Percentiles rank a stretch among this genome's conserved stretches.
These are phyloP conservation scores for Cinara cedri DNA, from an alignment of 2,888 invertebrate genomes.

Conservation along the genomic window DNA sequence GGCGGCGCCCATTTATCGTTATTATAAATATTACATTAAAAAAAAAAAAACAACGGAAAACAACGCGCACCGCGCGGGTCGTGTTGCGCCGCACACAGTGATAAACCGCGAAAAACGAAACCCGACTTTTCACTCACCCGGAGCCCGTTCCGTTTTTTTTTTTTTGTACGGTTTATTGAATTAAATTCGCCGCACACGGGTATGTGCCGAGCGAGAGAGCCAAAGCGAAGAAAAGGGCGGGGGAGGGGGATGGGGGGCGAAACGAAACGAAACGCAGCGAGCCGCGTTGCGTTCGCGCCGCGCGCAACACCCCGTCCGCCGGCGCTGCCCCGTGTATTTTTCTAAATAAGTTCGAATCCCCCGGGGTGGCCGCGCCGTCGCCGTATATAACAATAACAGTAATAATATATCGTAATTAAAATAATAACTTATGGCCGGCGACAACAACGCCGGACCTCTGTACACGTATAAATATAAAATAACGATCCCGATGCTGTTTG, in stretches of 20 bases:
- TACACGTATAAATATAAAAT: not conserved
- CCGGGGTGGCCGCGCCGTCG: not conserved
- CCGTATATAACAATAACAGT: not conserved
- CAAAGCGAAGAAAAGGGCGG: no score
- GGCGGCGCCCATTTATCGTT: constrained; percentile 21
- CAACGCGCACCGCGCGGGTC: no score
- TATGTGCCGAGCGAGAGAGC: no score
- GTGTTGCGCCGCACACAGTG: no score
- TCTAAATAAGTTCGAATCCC: constrained; percentile 34
- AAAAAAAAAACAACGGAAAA: constrained; percentile 10
- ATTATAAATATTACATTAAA: constrained; percentile 39
- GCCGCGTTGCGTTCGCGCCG: no score
- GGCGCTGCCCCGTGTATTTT: constrained; percentile 11
- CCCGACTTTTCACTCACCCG: constrained; percentile 36
- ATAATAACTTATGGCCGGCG: constrained; percentile 24
- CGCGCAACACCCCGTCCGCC: no score
- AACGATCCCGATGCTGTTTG: constrained; percentile 9
- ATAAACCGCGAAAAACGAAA: not conserved
- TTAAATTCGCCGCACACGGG: constrained; percentile 1
- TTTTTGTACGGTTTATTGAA: constrained; percentile 44
- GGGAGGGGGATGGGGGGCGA: not conserved
- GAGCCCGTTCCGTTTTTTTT: constrained; percentile 29
- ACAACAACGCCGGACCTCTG: not conserved
- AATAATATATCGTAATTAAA: constrained; percentile 47
- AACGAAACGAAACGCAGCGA: constrained; percentile 10